Conservation (phyloP, 2,797 vertebrate genomes). For the Myiotriccus ornatus region DNA sequence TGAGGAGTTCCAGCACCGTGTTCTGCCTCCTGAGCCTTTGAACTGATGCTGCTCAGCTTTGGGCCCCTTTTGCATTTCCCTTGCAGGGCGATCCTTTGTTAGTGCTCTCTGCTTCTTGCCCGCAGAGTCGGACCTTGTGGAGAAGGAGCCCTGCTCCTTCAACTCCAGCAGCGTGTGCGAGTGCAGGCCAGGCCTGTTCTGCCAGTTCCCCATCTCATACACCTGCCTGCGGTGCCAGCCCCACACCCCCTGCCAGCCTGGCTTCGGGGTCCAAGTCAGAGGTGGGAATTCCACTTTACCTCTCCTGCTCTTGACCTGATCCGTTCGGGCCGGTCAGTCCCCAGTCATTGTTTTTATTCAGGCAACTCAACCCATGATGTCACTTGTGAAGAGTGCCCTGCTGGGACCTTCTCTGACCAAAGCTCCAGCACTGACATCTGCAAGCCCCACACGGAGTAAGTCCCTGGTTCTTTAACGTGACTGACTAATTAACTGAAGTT, state of each 20-base stretch:
- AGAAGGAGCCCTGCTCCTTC: slow-evolving; percentile 57
- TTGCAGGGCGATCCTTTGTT: not conserved
- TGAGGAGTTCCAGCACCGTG: not conserved
- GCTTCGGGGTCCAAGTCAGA: slow-evolving; percentile 31
- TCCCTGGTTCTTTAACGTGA: not conserved
- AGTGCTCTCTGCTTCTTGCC: not conserved
- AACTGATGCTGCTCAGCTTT: not conserved
- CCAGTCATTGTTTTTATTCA: not conserved
- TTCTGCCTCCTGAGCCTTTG: not conserved
- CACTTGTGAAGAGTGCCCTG: slow-evolving; percentile 37
- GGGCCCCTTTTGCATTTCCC: not conserved
- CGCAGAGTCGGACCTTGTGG: slow-evolving; percentile 48
- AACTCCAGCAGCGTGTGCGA: not conserved
- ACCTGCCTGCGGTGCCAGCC: slow-evolving; percentile 35
- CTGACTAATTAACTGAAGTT: not conserved
- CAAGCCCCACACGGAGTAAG: slow-evolving; percentile 59
- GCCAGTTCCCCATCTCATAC: fast-evolving
- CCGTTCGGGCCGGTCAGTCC: fast-evolving
- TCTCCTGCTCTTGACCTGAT: not conserved
- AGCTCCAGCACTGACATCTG: slow-evolving; percentile 29
- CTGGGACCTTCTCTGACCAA: slow-evolving; percentile 25
- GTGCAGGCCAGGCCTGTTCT: slow-evolving; percentile 65
- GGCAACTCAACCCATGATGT: slow-evolving; percentile 61
- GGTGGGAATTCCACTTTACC: slow-evolving; percentile 12
- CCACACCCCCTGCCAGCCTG: slow-evolving; percentile 38